A percentile compares a stretch with the other conserved stretches of the same genome.
Evolutionary conservation across 1,140 invertebrate species (phyloP).

Genomic region (Anoplophora glabripennis): DNA sequence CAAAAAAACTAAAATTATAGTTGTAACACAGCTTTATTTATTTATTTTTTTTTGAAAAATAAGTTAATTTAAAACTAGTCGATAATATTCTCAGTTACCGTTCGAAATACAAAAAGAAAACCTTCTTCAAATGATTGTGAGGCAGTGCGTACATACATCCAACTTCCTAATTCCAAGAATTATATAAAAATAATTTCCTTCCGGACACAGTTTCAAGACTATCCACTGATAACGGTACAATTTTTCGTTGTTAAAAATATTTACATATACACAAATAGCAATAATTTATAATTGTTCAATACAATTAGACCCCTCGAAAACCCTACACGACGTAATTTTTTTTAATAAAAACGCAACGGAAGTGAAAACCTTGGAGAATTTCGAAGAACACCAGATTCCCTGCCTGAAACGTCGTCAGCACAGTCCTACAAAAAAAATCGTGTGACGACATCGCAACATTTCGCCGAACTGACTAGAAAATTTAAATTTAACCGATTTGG

Average conservation of each 20-base stretch:
- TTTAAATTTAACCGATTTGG: no score
- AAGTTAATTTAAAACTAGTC: slow-evolving; percentile 28
- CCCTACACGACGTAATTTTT: neutral
- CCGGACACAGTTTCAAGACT: neutral
- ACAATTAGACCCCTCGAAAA: slow-evolving; percentile 11
- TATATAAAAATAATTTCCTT: slow-evolving; percentile 3
- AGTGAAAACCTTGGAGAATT: slow-evolving; percentile 8
- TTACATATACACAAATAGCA: slow-evolving; percentile 27
- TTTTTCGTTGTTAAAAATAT: slow-evolving; percentile 23
- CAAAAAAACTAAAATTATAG: slow-evolving; percentile 32
- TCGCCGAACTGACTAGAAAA: no score
- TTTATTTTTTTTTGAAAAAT: slow-evolving; percentile 29
- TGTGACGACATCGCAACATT: no score
- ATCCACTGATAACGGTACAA: neutral
- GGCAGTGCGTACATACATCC: slow-evolving; percentile 11
- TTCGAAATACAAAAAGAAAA: slow-evolving; percentile 4
- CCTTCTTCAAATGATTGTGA: slow-evolving; percentile 5
- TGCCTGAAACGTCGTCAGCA: no score
- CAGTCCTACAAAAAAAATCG: no score
- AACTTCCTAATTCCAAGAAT: neutral
- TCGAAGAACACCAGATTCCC: neutral
- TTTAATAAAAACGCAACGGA: slow-evolving; percentile 10
- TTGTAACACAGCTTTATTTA: slow-evolving; percentile 40
- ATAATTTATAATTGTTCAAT: slow-evolving; percentile 25
- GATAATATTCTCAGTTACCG: slow-evolving; percentile 7